A percentile compares a stretch with the other conserved stretches of the same genome.
Conservation (phyloP, 2,888 invertebrate genomes). For the Stenolophus ochropezus region DNA sequence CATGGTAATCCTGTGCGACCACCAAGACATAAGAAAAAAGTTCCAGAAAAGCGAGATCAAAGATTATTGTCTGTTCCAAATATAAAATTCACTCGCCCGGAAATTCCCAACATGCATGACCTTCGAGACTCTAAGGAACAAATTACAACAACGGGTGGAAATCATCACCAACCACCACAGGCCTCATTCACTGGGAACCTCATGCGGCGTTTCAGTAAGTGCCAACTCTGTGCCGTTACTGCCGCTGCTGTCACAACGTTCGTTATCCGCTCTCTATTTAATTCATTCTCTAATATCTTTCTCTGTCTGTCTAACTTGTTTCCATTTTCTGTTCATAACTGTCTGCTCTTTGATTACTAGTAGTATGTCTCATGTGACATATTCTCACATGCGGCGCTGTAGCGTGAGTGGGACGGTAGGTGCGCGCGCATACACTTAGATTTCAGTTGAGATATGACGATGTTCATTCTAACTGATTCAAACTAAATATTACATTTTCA, state of each 20-base stretch:
- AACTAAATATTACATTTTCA: too few species aligned
- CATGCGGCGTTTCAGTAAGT: conserved; percentile 93
- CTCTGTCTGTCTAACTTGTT: conserved; percentile 59
- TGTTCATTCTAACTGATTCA: too few species aligned
- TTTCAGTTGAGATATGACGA: conserved; percentile 2
- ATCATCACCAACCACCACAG: conserved; percentile 70
- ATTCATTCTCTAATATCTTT: conserved; percentile 55
- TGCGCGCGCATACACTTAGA: conserved; percentile 49
- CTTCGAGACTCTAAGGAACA: conserved; percentile 75
- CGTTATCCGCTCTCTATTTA: conserved; percentile 45
- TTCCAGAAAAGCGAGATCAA: conserved; percentile 77
- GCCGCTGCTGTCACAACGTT: conserved; percentile 53
- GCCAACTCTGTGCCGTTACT: conserved; percentile 71
- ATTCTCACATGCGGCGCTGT: not conserved
- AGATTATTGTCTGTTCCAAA: conserved; percentile 86
- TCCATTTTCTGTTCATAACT: conserved; percentile 47
- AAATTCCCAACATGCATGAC: conserved; percentile 74
- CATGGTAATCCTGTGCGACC: conserved; percentile 76
- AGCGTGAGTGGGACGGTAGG: conserved; percentile 46
- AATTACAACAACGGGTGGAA: conserved; percentile 62
- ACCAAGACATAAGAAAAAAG: conserved; percentile 74
- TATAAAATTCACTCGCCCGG: conserved; percentile 78
- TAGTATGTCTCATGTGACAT: conserved; percentile 22
- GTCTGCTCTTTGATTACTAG: conserved; percentile 55
- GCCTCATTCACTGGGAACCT: conserved; percentile 83